Evolutionary conservation across 2,113 vertebrate genomes (phyloP), one percentile per base, ranked within the genome.

Genomic region (Sturnira hondurensis): DNA sequence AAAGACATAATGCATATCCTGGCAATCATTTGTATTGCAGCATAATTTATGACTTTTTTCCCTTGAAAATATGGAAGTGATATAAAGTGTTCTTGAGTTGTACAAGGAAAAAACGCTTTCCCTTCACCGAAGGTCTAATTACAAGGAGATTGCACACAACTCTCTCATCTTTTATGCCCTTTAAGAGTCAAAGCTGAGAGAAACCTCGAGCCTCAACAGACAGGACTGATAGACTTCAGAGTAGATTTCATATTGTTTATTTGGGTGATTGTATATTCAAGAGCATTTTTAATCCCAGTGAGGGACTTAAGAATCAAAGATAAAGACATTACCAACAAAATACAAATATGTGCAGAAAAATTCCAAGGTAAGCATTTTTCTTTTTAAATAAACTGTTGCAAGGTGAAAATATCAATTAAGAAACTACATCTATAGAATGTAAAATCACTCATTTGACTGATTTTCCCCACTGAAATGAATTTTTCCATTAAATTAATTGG

Each of bases 71-170:
- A 86, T 84, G 83, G 96, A 97, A 90, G 26, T 78, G 78, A n/a
- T 96, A 43, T 84, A 63, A 97, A 91, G 65, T 50, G 0, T 81
- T 63, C 41, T 65, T 86, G 77, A 74, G 80, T 78, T 84, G 45
- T 45, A 80, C 19, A 54, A 89, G 45, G 36, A 65, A 73, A 86
- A 56, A 11, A 9, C 80, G 89, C 5, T 84, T 56, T 93, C 58
- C 74, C 96, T 94, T 97, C 89, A 8, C 58, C 81, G 83, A 93
- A 96, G 91, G 87, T 38, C 71, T 96, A 91, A 96, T 20, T 97
- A 96, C 85, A 96, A 61, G 8, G 71, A 86, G 41, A 47, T 20
- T 91, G n/a, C n/a, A 52, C 65, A 88, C 33, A 15, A 24, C 22
- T n/a, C 36, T 36, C 41, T 77, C 50, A 92, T 50, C 83, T 84